A percentile compares a stretch with the other conserved stretches of the same genome.
phyloP scores from a whole-genome alignment of 2,113 vertebrate genomes.

The Lethenteron camtschaticum region DNA sequence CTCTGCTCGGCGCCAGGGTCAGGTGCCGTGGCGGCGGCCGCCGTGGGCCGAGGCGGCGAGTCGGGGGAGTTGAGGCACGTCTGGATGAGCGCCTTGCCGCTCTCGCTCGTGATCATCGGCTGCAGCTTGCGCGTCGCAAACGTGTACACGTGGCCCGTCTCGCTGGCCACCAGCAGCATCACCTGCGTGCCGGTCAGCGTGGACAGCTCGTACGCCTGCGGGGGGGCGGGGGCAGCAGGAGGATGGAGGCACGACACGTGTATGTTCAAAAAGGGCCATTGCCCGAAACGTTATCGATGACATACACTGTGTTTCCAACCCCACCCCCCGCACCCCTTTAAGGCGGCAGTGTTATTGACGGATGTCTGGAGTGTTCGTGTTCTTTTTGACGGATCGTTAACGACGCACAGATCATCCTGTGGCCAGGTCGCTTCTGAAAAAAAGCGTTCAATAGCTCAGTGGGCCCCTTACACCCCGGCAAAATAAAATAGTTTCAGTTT shows the following conservation, averaged over 20 bases:
- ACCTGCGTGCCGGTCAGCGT: slow-evolving; percentile 94
- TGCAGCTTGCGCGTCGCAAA: slow-evolving; percentile 93
- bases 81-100: slow-evolving; percentile 91
- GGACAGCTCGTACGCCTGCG: slow-evolving; percentile 79
- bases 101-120: slow-evolving; percentile 99
- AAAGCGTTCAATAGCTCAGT: too few relatives aligned
- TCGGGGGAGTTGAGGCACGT: slow-evolving; percentile 97
- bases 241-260: not conserved
- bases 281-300: not conserved
- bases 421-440: too few relatives aligned
- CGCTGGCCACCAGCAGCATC: slow-evolving; percentile 79
- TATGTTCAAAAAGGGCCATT: slow-evolving; percentile 9
- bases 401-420: too few relatives aligned
- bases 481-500: too few relatives aligned
- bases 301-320: too few relatives aligned
- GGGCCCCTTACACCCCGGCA: too few relatives aligned
- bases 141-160: slow-evolving; percentile 92
- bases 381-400: too few relatives aligned
- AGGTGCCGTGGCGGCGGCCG: slow-evolving; percentile 57
- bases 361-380: too few relatives aligned
- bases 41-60: slow-evolving; percentile 55
- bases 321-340: too few relatives aligned
- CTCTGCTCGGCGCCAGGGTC: slow-evolving; percentile 93
- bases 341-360: too few relatives aligned
- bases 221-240: slow-evolving; percentile 3